phyloP scores from a whole-genome alignment of 1,140 invertebrate genomes.

The Pseudomyrmex cubaensis region DNA sequence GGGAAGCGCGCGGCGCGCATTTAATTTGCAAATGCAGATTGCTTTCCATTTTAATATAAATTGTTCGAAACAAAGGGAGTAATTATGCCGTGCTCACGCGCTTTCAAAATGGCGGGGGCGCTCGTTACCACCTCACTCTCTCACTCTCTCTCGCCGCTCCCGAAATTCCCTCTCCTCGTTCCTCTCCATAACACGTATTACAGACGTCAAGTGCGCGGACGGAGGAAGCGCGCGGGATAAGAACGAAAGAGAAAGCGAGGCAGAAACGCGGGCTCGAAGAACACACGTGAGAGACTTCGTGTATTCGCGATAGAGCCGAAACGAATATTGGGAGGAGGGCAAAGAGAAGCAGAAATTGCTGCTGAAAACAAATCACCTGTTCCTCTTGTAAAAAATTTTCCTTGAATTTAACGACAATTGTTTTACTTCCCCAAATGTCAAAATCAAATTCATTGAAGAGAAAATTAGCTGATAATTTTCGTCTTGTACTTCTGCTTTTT shows the following conservation, averaged over 20 bases:
- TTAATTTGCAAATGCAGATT: constrained; percentile 84
- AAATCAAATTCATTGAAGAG: background rate
- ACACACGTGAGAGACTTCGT: background rate
- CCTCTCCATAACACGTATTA: constrained; percentile 50
- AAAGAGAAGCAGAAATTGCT: too few relatives aligned
- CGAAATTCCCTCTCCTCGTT: constrained; percentile 30
- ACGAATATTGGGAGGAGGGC: background rate
- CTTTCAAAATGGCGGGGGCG: constrained; percentile 61
- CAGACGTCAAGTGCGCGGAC: constrained; percentile 4
- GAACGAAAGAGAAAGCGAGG: constrained; percentile 25
- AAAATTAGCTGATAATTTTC: background rate
- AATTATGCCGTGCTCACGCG: constrained; percentile 76
- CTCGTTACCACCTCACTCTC: constrained; percentile 58
- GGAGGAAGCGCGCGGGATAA: background rate
- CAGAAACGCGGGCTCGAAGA: background rate
- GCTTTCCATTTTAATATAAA: constrained; percentile 84
- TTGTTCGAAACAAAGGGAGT: constrained; percentile 82
- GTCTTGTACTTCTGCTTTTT: background rate
- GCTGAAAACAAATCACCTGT: too few relatives aligned
- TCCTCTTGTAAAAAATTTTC: background rate
- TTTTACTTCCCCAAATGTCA: too few relatives aligned
- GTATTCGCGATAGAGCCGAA: background rate
- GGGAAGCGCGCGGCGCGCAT: constrained; percentile 71
- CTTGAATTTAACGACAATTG: background rate
- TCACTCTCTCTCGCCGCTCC: constrained; percentile 2